A percentile compares a stretch with the other conserved stretches of the same genome.
These are phyloP conservation scores for Harpalus rubripes DNA, from an alignment of 2,888 invertebrate species.

Conservation along the genomic window DNA sequence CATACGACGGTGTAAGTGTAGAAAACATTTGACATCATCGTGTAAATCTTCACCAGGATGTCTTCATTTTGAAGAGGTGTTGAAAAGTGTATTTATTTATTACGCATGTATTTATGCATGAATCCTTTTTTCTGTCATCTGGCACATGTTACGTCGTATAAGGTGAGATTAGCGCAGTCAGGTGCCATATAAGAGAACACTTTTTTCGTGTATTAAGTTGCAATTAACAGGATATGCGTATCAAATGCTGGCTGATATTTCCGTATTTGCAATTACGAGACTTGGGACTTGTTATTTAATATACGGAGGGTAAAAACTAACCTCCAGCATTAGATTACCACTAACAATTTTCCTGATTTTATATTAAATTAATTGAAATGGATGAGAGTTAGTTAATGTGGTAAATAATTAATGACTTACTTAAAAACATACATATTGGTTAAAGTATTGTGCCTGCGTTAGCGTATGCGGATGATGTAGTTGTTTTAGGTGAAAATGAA, in stretches of 20 bases:
- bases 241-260: slow-evolving; percentile 36
- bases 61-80: background rate
- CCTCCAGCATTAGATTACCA: background rate
- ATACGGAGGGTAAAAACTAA: slow-evolving; percentile 5
- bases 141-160: background rate
- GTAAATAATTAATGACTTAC: background rate
- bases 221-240: slow-evolving; percentile 30
- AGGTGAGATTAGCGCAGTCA: slow-evolving; percentile 1
- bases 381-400: background rate
- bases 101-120: background rate
- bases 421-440: too few species aligned
- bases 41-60: background rate
- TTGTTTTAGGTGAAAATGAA: too few species aligned
- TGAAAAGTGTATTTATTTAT: background rate
- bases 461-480: too few species aligned
- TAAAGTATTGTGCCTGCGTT: too few species aligned
- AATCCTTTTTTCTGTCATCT: background rate
- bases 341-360: background rate
- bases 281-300: slow-evolving; percentile 34
- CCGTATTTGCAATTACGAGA: slow-evolving; percentile 35
- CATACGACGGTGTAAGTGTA: too few species aligned
- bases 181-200: slow-evolving; percentile 20
- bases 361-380: background rate
- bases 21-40: too few species aligned
- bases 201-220: slow-evolving; percentile 13